These are phyloP conservation scores for Mustelus asterias DNA, from an alignment of 2,113 vertebrate genomes.

Conservation along the genomic window DNA sequence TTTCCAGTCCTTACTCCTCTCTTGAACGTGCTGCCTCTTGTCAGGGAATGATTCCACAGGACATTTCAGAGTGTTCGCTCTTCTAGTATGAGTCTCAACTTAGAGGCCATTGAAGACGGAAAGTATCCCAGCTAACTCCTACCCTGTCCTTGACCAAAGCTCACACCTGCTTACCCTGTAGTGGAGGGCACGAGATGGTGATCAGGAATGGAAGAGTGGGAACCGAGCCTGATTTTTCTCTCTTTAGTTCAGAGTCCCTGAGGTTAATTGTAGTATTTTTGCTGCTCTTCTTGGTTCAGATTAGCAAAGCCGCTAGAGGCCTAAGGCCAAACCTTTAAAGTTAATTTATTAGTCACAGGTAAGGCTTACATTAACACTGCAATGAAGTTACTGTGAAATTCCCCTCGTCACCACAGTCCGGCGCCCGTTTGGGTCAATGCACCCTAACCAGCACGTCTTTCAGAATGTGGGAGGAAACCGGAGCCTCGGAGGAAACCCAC, in stretches of 20 bases:
- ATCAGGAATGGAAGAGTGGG: neutral
- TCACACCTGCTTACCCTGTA: neutral
- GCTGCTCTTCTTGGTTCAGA: neutral
- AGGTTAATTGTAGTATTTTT: neutral
- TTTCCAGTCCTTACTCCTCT: neutral
- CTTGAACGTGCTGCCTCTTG: neutral
- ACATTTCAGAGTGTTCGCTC: neutral
- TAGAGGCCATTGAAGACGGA: neutral
- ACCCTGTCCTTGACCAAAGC: neutral
- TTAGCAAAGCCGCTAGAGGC: neutral
- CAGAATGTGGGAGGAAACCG: too few species aligned
- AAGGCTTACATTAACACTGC: too few species aligned
- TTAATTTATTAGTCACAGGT: too few species aligned
- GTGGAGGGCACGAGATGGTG: neutral
- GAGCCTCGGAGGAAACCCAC: too few species aligned
- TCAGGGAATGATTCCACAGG: neutral
- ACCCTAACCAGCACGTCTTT: too few species aligned
- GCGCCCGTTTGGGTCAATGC: too few species aligned
- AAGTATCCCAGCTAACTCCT: neutral
- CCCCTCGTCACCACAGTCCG: too few species aligned
- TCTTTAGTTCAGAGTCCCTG: neutral
- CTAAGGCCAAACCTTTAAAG: neutral
- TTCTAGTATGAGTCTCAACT: neutral
- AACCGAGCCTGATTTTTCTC: neutral
- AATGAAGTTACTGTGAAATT: too few species aligned